Evolutionary conservation across 2,888 invertebrate genomes (phyloP).

Genomic region (Agonopterix heracliana): DNA sequence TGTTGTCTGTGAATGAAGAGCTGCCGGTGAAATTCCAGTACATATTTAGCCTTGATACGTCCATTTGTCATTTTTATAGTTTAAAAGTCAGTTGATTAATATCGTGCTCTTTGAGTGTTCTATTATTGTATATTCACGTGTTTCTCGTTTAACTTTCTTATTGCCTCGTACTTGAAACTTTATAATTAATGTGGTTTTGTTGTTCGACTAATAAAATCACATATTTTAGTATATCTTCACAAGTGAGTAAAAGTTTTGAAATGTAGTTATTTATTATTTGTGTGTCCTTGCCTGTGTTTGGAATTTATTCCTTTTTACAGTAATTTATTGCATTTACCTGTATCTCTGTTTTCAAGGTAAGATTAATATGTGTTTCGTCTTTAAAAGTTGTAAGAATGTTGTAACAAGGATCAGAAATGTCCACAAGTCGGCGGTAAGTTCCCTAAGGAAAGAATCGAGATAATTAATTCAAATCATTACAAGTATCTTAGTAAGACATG

Average conservation of each 20-base stretch:
- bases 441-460: constrained; percentile 17
- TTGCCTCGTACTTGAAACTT: background rate
- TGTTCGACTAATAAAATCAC: background rate
- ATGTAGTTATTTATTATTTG: no score
- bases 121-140: background rate
- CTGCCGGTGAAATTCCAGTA: constrained; percentile 23
- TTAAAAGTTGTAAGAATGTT: constrained; percentile 6
- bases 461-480: constrained; percentile 27
- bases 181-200: background rate
- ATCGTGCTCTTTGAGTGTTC: background rate
- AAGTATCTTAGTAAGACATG: constrained; percentile 17
- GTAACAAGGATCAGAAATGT: constrained; percentile 8
- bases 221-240: no score
- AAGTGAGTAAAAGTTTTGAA: no score
- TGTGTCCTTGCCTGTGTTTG: no score
- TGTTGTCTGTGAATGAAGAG: constrained; percentile 26
- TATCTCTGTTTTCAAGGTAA: constrained; percentile 1
- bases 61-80: constrained; percentile 4
- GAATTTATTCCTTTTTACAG: background rate
- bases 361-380: constrained; percentile 18
- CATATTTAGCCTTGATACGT: constrained; percentile 14
- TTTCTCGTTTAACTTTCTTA: background rate
- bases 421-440: constrained; percentile 18
- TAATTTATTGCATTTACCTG: background rate
- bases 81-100: background rate